These are phyloP conservation scores for Mycalesis mineus DNA, from an alignment of 2,888 invertebrate species.

Conservation along the genomic window DNA sequence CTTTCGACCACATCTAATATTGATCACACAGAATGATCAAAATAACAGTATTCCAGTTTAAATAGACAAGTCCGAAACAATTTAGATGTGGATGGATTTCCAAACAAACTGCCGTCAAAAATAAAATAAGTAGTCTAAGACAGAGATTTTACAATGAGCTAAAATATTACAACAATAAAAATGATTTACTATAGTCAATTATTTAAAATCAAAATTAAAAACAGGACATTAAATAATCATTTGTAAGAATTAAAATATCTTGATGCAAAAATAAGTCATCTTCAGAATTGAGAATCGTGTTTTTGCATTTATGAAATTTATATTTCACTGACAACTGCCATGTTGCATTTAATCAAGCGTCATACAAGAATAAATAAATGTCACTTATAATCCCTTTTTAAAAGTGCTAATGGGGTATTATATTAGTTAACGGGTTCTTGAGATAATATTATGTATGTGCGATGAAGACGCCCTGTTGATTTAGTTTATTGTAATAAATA, in stretches of 20 bases:
- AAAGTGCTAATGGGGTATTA: slow-evolving; percentile 53
- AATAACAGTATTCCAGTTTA: no score
- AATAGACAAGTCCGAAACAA: no score
- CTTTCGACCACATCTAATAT: no score
- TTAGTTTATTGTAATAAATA: slow-evolving; percentile 20
- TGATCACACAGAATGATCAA: no score
- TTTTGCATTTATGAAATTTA: background rate
- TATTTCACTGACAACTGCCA: slow-evolving; percentile 3
- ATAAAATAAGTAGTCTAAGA: background rate
- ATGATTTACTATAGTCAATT: background rate
- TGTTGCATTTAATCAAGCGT: slow-evolving; percentile 8
- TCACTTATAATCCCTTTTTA: slow-evolving; percentile 45
- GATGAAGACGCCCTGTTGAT: slow-evolving; percentile 66
- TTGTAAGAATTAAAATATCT: background rate
- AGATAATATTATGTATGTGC: slow-evolving; percentile 56
- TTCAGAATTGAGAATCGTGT: background rate
- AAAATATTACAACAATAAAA: background rate
- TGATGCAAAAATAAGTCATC: background rate
- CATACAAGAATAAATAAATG: slow-evolving; percentile 4
- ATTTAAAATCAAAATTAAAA: background rate
- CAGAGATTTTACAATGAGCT: no score
- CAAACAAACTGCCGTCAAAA: background rate
- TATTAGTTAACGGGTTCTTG: slow-evolving; percentile 49
- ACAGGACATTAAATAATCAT: background rate
- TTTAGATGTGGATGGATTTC: no score